Conservation (phyloP, 1,140 invertebrate genomes). For the Mylabris phalerata region DNA sequence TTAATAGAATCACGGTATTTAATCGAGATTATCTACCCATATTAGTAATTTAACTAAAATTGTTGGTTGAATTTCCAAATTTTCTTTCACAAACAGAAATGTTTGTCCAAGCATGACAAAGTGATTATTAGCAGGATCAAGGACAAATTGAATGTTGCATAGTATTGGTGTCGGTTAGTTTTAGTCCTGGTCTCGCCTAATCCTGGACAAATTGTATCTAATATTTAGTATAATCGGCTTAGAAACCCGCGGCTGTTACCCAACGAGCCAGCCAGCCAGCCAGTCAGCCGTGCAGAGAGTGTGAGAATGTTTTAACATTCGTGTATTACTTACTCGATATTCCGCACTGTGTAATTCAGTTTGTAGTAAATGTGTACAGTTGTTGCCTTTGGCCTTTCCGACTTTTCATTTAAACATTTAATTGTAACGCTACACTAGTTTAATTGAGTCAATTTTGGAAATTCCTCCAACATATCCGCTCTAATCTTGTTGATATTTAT, state of each 20-base stretch:
- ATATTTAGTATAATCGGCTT: constrained; percentile 40
- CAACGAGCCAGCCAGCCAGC: not conserved
- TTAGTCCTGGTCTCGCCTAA: constrained; percentile 27
- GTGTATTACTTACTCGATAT: not conserved
- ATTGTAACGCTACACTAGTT: not conserved
- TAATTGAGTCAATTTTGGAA: no score
- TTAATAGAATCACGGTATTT: no score
- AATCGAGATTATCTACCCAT: no score
- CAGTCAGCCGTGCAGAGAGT: no score
- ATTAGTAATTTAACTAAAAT: no score
- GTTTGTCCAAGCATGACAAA: constrained; percentile 6
- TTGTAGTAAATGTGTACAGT: no score
- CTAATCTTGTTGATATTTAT: no score
- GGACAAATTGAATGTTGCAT: constrained; percentile 27
- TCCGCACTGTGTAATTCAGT: not conserved
- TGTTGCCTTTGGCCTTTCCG: no score
- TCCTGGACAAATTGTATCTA: constrained; percentile 40
- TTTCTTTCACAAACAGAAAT: no score
- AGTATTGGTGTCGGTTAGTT: constrained; percentile 17
- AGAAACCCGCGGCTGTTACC: constrained; percentile 9
- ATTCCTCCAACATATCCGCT: no score
- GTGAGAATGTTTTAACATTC: not conserved
- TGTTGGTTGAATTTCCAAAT: no score
- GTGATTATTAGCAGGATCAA: constrained; percentile 33
- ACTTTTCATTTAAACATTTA: not conserved